Evolutionary conservation across 2,888 invertebrate genomes (phyloP).

Genomic region (Ophion ellenae): DNA sequence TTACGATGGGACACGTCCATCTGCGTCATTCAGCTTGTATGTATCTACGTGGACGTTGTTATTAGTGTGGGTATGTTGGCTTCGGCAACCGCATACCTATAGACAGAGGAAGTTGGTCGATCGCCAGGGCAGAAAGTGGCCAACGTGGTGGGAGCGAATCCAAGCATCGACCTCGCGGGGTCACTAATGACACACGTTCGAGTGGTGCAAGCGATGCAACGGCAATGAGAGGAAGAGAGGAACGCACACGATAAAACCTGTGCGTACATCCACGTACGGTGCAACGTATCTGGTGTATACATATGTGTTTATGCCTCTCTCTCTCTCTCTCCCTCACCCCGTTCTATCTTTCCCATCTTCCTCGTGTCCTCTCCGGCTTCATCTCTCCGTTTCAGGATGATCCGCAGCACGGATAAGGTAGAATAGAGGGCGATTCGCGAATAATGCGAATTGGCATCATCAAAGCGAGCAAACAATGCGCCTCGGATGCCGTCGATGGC

Average conservation of each 20-base stretch:
- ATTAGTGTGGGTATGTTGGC: conserved; percentile 34
- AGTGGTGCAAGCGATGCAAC: conserved; percentile 58
- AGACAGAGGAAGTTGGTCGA: conserved; percentile 41
- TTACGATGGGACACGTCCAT: conserved; percentile 43
- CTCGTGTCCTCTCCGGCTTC: conserved; percentile 32
- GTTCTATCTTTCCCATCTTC: conserved; percentile 33
- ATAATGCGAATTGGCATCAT: conserved; percentile 83
- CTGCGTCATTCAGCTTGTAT: conserved; percentile 29
- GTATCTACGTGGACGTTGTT: conserved; percentile 18
- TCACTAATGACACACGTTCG: conserved; percentile 82
- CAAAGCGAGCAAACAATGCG: conserved; percentile 83
- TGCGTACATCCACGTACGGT: conserved; percentile 54
- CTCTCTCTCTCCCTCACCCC: conserved; percentile 17
- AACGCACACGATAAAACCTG: conserved; percentile 46
- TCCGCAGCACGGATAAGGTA: conserved; percentile 72
- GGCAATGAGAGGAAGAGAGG: conserved; percentile 51
- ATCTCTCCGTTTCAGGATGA: conserved; percentile 41
- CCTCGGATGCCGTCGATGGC: conserved; percentile 80
- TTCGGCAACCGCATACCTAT: not conserved
- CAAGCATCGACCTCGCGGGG: conserved; percentile 74
- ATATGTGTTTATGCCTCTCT: conserved; percentile 39
- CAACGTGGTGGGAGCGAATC: conserved; percentile 77
- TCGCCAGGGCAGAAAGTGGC: conserved; percentile 56
- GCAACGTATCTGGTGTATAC: conserved; percentile 31
- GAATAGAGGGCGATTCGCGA: conserved; percentile 68